Evolutionary conservation across 2,113 vertebrate genomes (phyloP), one percentile per base, ranked within the genome.

Genomic region (Tiliqua scincoides): DNA sequence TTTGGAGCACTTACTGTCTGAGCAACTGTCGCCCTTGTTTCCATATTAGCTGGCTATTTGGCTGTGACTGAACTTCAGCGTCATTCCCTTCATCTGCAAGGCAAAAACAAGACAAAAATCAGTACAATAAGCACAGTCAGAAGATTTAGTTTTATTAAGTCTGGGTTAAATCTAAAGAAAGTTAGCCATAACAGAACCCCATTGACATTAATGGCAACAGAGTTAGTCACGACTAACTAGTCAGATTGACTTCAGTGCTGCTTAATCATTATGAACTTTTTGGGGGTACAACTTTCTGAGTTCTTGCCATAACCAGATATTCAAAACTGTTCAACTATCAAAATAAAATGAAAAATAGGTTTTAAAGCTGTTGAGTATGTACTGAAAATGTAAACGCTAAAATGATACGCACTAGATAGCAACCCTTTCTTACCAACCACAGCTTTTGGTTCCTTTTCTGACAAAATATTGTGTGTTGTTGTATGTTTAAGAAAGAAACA

Each of bases 11-110:
- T 98, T 96, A 99, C 99, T 99, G 99, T 96, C 99, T 97, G 92
- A 99, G 97, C 82, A 99, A 97, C 88, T 99, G 99, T 3, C 98
- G 97, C 76, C 99, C 99, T 96, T 99, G 99, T 95, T 99, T 99
- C 99, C 99, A 99, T 95, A 98, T 99, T 96, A 99, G 96, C 94
- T 99, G 99, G 96, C 98, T 99, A 93, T 99, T 99, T 74, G 98
- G 97, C 6, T 96, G 97, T 89, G 97, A 98, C 79, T 98, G 98
- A 54, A 97, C 94, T 92, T 99, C 98, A 74, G 98, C 98, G 90
- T 97, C 97, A 93, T 98, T 99, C 91, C 98, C 97, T 93, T 99
- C 99, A 96, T 99, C 99, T 99, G 96, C 57, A 96, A 95, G 97
- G 96, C 88, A 97, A 91, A 93, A 91, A 89, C 81, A 93, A 21